Base-by-base conservation (phyloP, 2,888 invertebrate species). In the Ormia ochracea region DNA sequence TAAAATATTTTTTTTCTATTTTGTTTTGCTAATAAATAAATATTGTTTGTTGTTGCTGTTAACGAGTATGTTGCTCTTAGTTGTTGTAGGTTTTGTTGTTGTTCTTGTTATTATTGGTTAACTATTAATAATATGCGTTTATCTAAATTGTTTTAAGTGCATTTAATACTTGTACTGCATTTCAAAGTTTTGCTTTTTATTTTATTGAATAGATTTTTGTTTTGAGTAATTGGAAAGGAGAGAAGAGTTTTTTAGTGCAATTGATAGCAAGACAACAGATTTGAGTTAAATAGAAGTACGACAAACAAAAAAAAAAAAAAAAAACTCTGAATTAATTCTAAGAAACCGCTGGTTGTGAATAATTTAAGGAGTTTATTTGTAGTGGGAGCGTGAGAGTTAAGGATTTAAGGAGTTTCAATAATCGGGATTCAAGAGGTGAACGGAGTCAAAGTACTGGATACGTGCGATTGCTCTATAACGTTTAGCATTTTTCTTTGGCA, bases 391-490 rank as follows among this genome's bases (percentile, higher is more conserved):
- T 21, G 19, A 48, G 56, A 48, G 63, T 41, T n/a, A 38, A 31
- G 61, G 81, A 84, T 75, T 50, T 19, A n/a, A 41, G 52, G 52
- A 87, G 83, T 86, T 56, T 77, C 41, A 77, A 12, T 77, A 77
- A 26, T 70, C 69, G 48, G 76, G 76, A 77, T 56, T 77, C 58
- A 77, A 52, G 9, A 87, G 87, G 87, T 77, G 86, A 77, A 87
- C 85, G 87, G 87, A 86, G 84, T 87, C 87, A 84, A 87, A 87
- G 85, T 87, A 87, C 79, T 87, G 87, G 87, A 87, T 87, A 85
- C 87, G 87, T 87, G 87, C 87, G 87, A 87, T 87, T 85, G 87
- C 86, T 87, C 87, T 87, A 87, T 86, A 87, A 86, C 87, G 87
- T 87, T 87, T 87, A 82, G 87, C 87, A 86, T 87, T 87, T 87